These are phyloP conservation scores for Galerucella calmariensis DNA, from an alignment of 2,888 invertebrate genomes.

Conservation along the genomic window DNA sequence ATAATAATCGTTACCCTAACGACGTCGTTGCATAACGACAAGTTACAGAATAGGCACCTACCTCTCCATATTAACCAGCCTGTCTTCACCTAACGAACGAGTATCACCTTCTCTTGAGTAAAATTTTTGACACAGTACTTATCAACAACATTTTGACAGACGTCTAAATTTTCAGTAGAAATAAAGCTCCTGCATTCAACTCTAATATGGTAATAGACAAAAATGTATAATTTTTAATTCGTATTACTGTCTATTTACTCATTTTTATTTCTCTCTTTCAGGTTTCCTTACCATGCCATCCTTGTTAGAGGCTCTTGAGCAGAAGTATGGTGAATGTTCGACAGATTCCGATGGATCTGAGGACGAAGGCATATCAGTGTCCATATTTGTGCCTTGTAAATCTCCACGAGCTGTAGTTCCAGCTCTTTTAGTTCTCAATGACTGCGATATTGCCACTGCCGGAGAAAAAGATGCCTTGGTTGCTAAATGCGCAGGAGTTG, in stretches of 20 bases:
- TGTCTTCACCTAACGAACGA: too few species aligned
- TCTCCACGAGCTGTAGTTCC: slow-evolving; percentile 83
- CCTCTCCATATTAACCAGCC: too few species aligned
- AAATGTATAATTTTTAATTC: neutral
- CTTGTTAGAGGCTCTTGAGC: slow-evolving; percentile 87
- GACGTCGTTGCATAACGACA: too few species aligned
- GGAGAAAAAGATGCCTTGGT: slow-evolving; percentile 84
- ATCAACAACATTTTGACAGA: neutral
- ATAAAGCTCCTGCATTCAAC: neutral
- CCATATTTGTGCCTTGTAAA: slow-evolving; percentile 87
- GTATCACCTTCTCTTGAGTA: neutral
- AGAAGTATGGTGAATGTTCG: slow-evolving; percentile 78
- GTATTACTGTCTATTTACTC: neutral
- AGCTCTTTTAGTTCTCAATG: slow-evolving; percentile 86
- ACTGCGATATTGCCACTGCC: slow-evolving; percentile 90
- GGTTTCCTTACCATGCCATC: slow-evolving; percentile 78
- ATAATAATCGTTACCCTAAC: too few species aligned
- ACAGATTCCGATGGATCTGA: slow-evolving; percentile 70
- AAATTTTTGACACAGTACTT: neutral
- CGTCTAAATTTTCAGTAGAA: slow-evolving; percentile 13
- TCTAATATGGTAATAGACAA: slow-evolving; percentile 5
- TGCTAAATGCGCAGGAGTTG: slow-evolving; percentile 88
- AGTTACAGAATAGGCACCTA: too few species aligned
- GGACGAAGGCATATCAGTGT: slow-evolving; percentile 78
- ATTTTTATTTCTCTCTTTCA: slow-evolving; percentile 33